Base-by-base conservation (phyloP, 2,888 invertebrate species). In the Calliscelio sp. region DNA sequence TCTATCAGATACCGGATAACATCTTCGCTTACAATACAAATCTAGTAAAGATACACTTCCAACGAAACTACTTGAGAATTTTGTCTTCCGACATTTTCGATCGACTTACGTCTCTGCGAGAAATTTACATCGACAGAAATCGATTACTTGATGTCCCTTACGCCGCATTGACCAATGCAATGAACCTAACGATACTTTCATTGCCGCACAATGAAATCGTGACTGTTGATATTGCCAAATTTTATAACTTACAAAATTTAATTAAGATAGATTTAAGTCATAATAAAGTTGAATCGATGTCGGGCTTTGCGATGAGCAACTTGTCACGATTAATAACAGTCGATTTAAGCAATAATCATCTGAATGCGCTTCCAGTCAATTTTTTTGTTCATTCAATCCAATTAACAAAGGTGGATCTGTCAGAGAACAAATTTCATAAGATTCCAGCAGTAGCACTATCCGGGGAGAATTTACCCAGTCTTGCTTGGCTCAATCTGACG, bases 401-500 rank as follows among this genome's bases (percentile, higher is more conserved):
- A 53, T 92, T 97, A 57, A 95, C 96, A 83, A 95, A 96, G 86
- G 95, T 97, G 74, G 97, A 97, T 91, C 92, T 97, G 83, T 96
- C 97, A 0, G 94, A 94, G 82, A 98, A 98, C 93, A 95, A 96
- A 68, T 97, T 98, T 88, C 95, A 96, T 86, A 96, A 97, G 92
- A 96, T 98, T 87, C 97, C 97, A 0, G 95, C 95, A 68, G 95
- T 96, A 11, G 96, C 97, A 0, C 93, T 97, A 28, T 96, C 97
- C 0, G 96, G 96, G 87, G 95, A 95, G 55, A 96, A 96, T 63
- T 93, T 97, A 51, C 96, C 96, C 0, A 95, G 95, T 3, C 93
- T 97, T 0, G 95, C 95, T 11, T 96, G 96, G 94, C 93, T 98
- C 3, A 98, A 98, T 91, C 94, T 98, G 89, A 97, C 97, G 8